Percentiles rank a stretch among this genome's conserved stretches.
Evolutionary conservation across 2,113 vertebrate genomes (phyloP).

Genomic region (Sinocyclocheilus anshuiensis): DNA sequence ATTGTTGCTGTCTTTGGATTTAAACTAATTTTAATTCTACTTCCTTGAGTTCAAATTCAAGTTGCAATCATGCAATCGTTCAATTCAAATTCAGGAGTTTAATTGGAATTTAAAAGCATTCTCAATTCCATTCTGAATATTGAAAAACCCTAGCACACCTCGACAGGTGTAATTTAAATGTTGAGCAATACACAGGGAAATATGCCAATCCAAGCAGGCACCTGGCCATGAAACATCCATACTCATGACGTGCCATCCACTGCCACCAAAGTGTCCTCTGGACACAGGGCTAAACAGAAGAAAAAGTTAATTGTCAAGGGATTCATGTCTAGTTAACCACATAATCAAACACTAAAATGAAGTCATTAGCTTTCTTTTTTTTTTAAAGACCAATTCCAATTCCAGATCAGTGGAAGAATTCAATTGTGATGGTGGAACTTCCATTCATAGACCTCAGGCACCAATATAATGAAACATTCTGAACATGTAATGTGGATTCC

Average conservation of each 20-base stretch:
- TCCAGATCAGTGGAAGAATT: neutral
- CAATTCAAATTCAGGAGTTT: neutral
- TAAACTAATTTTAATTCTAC: too few relatives aligned
- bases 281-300: slow-evolving; percentile 7
- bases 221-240: slow-evolving; percentile 11
- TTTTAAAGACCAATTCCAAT: neutral
- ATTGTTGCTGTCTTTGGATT: too few relatives aligned
- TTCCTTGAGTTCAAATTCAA: too few relatives aligned
- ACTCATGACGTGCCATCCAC: neutral
- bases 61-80: neutral
- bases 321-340: slow-evolving; percentile 14
- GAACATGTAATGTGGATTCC: slow-evolving; percentile 47
- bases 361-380: neutral
- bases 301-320: slow-evolving; percentile 15
- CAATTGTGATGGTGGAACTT: slow-evolving; percentile 31
- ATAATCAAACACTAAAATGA: slow-evolving; percentile 5
- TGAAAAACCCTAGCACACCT: neutral
- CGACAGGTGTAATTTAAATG: slow-evolving; percentile 28
- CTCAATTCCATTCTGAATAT: neutral
- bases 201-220: slow-evolving; percentile 37
- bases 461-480: slow-evolving; percentile 36
- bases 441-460: slow-evolving; percentile 19
- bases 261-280: slow-evolving; percentile 1
- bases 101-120: neutral
- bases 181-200: neutral